These are phyloP conservation scores for Lordiphosa clarofinis DNA, from an alignment of 1,140 invertebrate species.

Conservation along the genomic window DNA sequence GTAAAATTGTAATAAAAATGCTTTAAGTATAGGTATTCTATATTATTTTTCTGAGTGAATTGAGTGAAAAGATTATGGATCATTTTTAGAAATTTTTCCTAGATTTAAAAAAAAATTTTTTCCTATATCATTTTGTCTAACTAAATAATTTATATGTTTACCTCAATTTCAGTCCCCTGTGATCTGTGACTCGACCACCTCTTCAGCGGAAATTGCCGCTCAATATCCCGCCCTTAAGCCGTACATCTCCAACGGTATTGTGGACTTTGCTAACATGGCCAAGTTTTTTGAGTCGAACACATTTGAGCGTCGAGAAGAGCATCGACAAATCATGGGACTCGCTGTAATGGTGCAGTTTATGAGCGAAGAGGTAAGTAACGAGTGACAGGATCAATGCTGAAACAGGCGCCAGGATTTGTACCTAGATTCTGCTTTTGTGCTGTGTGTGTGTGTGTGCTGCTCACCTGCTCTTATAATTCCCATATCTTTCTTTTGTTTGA, in stretches of 20 bases:
- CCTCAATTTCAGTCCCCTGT: too few species aligned
- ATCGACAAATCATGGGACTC: conserved; percentile 45
- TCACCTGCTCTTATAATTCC: conserved; percentile 65
- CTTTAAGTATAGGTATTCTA: too few species aligned
- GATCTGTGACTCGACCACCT: conserved; percentile 10
- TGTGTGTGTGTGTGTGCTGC: too few species aligned
- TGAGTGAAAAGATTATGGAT: too few species aligned
- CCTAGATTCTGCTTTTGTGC: not conserved
- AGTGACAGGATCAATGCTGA: conserved; percentile 12
- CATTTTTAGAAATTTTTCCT: too few species aligned
- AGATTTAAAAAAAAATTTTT: too few species aligned
- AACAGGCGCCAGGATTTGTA: conserved; percentile 58
- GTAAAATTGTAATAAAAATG: too few species aligned
- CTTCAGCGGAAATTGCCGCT: conserved; percentile 15
- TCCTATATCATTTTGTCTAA: too few species aligned
- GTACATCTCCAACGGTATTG: conserved; percentile 30
- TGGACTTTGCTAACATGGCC: conserved; percentile 34
- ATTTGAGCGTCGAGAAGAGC: conserved; percentile 23
- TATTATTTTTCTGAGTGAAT: too few species aligned
- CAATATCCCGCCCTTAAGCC: conserved; percentile 44
- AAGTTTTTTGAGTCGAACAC: conserved; percentile 37
- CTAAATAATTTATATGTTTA: too few species aligned
- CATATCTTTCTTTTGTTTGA: conserved; percentile 30
- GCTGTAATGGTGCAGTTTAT: conserved; percentile 56
- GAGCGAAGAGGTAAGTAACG: conserved; percentile 50